Percentiles rank a stretch among this genome's conserved stretches.
These are phyloP conservation scores for Halesus radiatus DNA, from an alignment of 1,140 invertebrate species.

Conservation along the genomic window DNA sequence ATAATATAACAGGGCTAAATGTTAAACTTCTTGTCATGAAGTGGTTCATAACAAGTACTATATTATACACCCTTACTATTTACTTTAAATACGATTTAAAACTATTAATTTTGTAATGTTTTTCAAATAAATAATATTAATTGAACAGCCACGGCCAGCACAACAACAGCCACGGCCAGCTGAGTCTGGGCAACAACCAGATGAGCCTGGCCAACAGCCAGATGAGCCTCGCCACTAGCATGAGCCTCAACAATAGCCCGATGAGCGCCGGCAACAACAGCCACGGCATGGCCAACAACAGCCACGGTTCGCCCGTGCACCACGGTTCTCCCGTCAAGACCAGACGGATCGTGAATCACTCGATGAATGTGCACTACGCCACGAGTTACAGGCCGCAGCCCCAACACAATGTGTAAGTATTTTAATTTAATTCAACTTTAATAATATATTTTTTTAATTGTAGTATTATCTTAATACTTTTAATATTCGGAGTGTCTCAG, in stretches of 20 bases:
- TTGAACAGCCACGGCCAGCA: not conserved
- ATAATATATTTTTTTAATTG: no score
- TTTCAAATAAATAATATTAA: no score
- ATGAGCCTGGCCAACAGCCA: slow-evolving; percentile 1
- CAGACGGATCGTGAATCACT: slow-evolving; percentile 51
- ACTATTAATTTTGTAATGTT: no score
- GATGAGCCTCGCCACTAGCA: not conserved
- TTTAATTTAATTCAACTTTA: not conserved
- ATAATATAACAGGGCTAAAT: no score
- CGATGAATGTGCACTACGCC: slow-evolving; percentile 58
- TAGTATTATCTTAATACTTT: no score
- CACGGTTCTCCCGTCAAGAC: slow-evolving; percentile 55
- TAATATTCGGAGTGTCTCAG: no score
- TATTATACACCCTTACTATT: no score
- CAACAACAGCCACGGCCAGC: slow-evolving; percentile 18
- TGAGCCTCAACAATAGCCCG: not conserved
- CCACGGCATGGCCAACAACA: slow-evolving; percentile 39
- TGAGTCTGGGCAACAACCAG: slow-evolving; percentile 15
- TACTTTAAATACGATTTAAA: no score
- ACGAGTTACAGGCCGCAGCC: slow-evolving; percentile 59
- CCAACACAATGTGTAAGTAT: slow-evolving; percentile 60
- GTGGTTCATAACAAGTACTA: no score
- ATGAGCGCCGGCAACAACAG: slow-evolving; percentile 27
- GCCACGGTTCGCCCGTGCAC: slow-evolving; percentile 49
- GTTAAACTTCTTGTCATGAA: no score